phyloP scores from a whole-genome alignment of 2,888 invertebrate genomes.

The Cheilosia impressa region DNA sequence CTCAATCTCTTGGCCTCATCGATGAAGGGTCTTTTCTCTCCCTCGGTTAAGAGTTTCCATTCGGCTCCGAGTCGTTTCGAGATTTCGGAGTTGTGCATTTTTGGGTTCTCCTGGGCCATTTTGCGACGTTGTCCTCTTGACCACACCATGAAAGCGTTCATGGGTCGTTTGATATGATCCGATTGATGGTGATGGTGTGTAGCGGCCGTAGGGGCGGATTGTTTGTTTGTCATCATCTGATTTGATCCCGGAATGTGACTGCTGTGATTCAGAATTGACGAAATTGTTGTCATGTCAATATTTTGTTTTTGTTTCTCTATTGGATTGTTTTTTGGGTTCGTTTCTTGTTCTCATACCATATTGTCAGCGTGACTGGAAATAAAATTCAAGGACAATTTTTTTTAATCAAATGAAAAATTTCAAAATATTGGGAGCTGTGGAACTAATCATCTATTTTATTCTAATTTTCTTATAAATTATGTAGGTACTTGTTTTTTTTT shows the following conservation, averaged over 20 bases:
- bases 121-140: conserved; percentile 95
- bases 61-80: conserved; percentile 95
- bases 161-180: conserved; percentile 96
- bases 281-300: conserved; percentile 74
- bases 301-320: background rate
- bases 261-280: conserved; percentile 74
- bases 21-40: conserved; percentile 96
- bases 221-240: conserved; percentile 62
- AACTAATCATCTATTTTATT: too few species aligned
- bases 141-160: conserved; percentile 99
- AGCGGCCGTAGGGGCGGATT: conserved; percentile 56
- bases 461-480: too few species aligned
- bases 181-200: conserved; percentile 79
- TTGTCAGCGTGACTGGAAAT: background rate
- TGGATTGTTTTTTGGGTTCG: background rate
- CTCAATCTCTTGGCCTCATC: conserved; percentile 96
- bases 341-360: background rate
- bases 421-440: too few species aligned
- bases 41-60: conserved; percentile 95
- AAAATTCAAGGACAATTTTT: too few species aligned
- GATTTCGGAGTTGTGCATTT: conserved; percentile 95
- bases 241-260: conserved; percentile 53
- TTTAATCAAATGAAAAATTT: too few species aligned
- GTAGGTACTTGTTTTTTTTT: too few species aligned
- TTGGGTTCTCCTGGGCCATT: conserved; percentile 97